Base-by-base conservation (phyloP, 1,140 invertebrate genomes). In the Lordiphosa mommai region DNA sequence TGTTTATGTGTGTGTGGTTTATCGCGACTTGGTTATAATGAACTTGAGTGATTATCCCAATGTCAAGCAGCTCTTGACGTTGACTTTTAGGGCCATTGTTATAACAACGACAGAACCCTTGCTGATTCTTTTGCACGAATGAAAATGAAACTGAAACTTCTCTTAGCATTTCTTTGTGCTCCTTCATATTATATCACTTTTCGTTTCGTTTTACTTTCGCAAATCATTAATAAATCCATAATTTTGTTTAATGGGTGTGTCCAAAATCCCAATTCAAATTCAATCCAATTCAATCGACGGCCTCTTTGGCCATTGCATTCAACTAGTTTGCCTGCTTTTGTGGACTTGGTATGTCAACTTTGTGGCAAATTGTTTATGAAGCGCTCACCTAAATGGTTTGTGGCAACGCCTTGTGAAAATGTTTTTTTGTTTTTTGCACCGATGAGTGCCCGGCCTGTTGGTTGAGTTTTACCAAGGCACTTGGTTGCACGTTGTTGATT, bases 41-140 rank as follows among this genome's bases (percentile, higher is more conserved):
- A 79, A 79, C 73, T 77, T 60, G 64, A 72, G 73, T 64, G 73
- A 77, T 77, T 79, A 72, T 77, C 69, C 73, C 69, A 74, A 64
- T 73, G 71, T 74, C 71, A 74, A 76, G 72, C 66, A 51, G 53
- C 50, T 34, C 33, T 52, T 34, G 40, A 60, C 47, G 47, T 71
- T 60, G 38, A 63, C 60, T 63, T 52, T 63, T 44, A 63, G 30
- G 60, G 59, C 60, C 59, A 53, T 64, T 64, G 61, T 64, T 64
- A 7, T 27, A n/a, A 8, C 14, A n/a, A 8, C 14, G 5, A 13
- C 5, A 7, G 3, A 12, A 20, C 10, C 7, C 4, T 27, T 5
- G 29, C 7, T 5, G 13, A 36, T 7, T 5, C 34, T 41, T 61
- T 51, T 46, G 30, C 58, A 23, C 59, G 47, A 44, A 43, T 52